Conservation (phyloP, 2,797 vertebrate species). For the Myripristis jacobus region DNA sequence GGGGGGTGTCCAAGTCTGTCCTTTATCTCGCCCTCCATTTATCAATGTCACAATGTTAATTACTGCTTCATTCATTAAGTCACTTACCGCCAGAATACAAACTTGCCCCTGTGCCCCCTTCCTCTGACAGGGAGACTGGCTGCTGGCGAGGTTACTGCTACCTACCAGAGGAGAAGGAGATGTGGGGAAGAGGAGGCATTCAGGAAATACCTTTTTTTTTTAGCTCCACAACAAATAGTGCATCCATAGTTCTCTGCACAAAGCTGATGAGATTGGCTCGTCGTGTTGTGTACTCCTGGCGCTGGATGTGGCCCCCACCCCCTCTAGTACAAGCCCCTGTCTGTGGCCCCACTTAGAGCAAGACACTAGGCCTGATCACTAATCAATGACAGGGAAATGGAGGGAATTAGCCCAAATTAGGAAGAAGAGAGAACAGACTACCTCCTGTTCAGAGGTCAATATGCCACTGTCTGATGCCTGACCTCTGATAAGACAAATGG, state of each 20-base stretch:
- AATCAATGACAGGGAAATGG: conserved; percentile 86
- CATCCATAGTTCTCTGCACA: conserved; percentile 38
- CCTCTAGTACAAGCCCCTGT: conserved; percentile 42
- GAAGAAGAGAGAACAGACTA: conserved; percentile 75
- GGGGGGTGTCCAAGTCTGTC: conserved; percentile 85
- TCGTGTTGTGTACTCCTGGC: conserved; percentile 39
- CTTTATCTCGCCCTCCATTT: conserved; percentile 94
- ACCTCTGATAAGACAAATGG: conserved; percentile 62
- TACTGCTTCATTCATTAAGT: conserved; percentile 96
- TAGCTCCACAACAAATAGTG: conserved; percentile 15
- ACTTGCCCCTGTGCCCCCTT: conserved; percentile 78
- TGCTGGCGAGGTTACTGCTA: conserved; percentile 33
- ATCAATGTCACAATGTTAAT: conserved; percentile 97
- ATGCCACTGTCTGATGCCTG: conserved; percentile 66
- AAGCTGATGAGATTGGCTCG: conserved; percentile 60
- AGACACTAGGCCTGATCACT: conserved; percentile 78
- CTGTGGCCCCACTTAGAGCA: conserved; percentile 74
- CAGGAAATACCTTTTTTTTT: conserved; percentile 27
- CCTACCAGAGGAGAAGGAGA: conserved; percentile 26
- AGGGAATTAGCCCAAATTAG: conserved; percentile 86
- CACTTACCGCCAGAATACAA: conserved; percentile 86
- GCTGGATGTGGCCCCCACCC: conserved; percentile 27
- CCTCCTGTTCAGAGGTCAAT: conserved; percentile 78
- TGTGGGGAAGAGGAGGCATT: neutral
- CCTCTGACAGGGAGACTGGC: conserved; percentile 69